phyloP scores from a whole-genome alignment of 2,888 invertebrate genomes.

The Podabrus alpinus region DNA sequence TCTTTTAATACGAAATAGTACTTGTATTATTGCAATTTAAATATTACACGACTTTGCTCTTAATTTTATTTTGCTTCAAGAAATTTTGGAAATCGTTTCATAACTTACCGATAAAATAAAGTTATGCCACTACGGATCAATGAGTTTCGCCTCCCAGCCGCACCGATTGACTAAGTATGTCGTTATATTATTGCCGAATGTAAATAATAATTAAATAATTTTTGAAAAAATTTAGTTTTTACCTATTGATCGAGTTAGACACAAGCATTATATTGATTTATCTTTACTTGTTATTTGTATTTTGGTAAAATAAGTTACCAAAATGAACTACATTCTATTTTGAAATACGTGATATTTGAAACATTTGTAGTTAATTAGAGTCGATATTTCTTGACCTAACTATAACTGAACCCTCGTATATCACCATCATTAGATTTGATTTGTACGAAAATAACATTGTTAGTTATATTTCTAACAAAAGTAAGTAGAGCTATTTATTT shows the following conservation, averaged over 20 bases:
- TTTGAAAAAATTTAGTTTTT: neutral
- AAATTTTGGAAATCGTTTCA: too few relatives aligned
- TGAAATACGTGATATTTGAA: neutral
- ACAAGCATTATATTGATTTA: neutral
- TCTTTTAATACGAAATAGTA: too few relatives aligned
- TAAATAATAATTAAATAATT: neutral
- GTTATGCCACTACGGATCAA: too few relatives aligned
- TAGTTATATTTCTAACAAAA: neutral
- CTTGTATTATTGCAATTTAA: too few relatives aligned
- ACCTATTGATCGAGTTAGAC: neutral
- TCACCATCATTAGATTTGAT: neutral
- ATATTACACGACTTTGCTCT: too few relatives aligned
- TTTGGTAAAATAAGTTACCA: neutral
- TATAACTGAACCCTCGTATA: neutral
- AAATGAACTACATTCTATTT: neutral
- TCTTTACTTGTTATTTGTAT: neutral
- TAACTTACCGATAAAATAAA: too few relatives aligned
- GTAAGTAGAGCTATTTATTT: neutral
- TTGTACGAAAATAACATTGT: neutral
- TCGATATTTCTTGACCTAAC: neutral
- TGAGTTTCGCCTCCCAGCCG: too few relatives aligned
- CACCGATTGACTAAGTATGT: too few relatives aligned
- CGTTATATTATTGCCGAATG: too few relatives aligned
- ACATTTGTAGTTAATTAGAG: neutral
- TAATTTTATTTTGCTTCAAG: too few relatives aligned